Conservation (phyloP, 1,140 invertebrate genomes). For the Dinoponera quadriceps region DNA sequence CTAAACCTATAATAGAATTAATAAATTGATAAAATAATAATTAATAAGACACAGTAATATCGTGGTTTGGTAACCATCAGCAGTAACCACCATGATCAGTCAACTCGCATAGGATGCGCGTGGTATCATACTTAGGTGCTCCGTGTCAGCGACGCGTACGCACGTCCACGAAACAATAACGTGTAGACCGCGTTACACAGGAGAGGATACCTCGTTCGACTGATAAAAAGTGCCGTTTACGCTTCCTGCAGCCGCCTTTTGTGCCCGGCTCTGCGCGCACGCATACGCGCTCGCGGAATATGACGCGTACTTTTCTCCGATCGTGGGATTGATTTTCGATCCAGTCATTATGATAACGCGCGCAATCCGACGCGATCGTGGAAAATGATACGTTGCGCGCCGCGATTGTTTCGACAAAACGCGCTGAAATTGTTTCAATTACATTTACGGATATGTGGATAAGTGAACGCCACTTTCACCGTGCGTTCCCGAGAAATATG, state of each 20-base stretch:
- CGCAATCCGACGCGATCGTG: not conserved
- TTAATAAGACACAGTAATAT: too few species aligned
- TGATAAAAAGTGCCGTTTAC: conserved; percentile 77
- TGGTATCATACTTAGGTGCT: too few species aligned
- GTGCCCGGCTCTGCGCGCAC: conserved; percentile 44
- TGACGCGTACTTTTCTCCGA: conserved; percentile 30
- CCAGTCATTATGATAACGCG: not conserved
- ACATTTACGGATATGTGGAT: not conserved
- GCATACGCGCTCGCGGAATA: conserved; percentile 28
- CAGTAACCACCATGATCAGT: too few species aligned
- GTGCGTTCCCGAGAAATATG: too few species aligned
- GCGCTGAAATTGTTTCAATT: not conserved
- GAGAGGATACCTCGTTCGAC: conserved; percentile 57
- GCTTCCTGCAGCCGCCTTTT: conserved; percentile 71
- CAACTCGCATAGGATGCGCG: too few species aligned
- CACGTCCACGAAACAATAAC: conserved; percentile 77
- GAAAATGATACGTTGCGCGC: not conserved
- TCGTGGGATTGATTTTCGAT: conserved; percentile 39
- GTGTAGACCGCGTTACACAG: conserved; percentile 65
- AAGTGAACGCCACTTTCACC: not conserved
- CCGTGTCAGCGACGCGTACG: conserved; percentile 64
- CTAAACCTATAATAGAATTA: too few species aligned
- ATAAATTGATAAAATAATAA: too few species aligned
- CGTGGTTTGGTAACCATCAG: too few species aligned
- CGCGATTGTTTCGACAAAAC: not conserved